These are phyloP conservation scores for Heterocephalus glaber DNA, from an alignment of 2,113 vertebrate genomes.

Conservation along the genomic window DNA sequence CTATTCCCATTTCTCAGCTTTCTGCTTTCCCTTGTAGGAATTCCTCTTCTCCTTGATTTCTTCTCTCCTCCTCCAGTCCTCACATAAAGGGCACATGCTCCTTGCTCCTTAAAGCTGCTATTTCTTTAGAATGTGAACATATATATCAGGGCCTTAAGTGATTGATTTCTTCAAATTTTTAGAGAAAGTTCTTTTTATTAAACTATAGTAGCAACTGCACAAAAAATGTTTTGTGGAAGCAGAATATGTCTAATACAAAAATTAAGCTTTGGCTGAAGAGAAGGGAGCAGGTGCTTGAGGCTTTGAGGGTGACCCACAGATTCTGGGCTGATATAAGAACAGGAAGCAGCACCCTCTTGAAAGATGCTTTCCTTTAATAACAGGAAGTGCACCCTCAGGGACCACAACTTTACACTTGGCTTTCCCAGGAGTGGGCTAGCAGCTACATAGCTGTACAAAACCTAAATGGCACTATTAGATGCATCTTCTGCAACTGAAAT, in stretches of 20 bases:
- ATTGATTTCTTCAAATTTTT: conserved; percentile 10
- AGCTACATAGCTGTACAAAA: not conserved
- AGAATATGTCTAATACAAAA: not conserved
- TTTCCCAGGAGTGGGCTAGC: not conserved
- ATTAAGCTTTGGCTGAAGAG: not conserved
- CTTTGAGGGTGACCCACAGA: not conserved
- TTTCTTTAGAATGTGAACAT: not conserved
- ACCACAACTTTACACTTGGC: not conserved
- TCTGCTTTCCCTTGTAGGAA: not conserved
- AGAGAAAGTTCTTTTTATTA: not conserved
- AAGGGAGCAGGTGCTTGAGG: not conserved
- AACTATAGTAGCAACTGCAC: not conserved
- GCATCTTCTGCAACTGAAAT: not conserved
- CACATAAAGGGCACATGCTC: not conserved
- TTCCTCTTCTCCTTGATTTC: not conserved
- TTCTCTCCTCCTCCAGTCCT: not conserved
- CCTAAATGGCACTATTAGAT: not conserved
- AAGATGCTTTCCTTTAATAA: not conserved
- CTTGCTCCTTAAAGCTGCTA: not conserved
- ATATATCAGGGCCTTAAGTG: not conserved
- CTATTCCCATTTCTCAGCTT: not conserved
- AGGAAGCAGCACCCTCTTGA: not conserved
- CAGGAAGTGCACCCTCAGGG: not conserved
- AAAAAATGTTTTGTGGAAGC: not conserved
- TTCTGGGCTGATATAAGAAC: not conserved